These are phyloP conservation scores for Trachelus tabidus DNA, from an alignment of 2,888 invertebrate species.

Conservation along the genomic window DNA sequence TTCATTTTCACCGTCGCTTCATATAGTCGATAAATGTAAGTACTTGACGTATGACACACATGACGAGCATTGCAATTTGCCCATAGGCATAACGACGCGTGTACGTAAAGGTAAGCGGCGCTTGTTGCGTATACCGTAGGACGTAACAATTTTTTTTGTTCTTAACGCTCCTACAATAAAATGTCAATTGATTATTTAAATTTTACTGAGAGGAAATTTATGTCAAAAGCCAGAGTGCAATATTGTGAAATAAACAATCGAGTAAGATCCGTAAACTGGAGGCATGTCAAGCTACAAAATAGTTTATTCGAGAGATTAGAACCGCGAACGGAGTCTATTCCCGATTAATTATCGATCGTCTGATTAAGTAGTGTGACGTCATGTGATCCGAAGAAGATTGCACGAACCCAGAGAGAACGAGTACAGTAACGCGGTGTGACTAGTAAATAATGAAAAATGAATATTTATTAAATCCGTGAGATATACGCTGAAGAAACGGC, in stretches of 20 bases:
- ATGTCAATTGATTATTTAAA: neutral
- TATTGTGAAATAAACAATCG: neutral
- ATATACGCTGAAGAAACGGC: neutral
- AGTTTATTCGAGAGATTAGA: neutral
- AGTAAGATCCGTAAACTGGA: neutral
- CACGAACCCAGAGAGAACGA: neutral
- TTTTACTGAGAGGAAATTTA: neutral
- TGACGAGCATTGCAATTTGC: neutral
- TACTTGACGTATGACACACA: neutral
- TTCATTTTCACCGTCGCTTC: neutral
- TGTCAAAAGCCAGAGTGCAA: neutral
- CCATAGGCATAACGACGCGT: neutral
- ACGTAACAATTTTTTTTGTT: neutral
- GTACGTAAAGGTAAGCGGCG: neutral
- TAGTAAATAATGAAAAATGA: neutral
- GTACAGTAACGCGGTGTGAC: neutral
- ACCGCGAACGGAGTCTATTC: neutral
- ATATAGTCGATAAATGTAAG: neutral
- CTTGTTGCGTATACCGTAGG: neutral
- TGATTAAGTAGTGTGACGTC: neutral
- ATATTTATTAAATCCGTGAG: neutral
- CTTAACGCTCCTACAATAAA: neutral
- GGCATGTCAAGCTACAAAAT: neutral
- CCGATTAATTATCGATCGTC: neutral
- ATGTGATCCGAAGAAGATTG: neutral